Base-by-base conservation (phyloP, 2,888 invertebrate genomes). In the Patella ulyssiponensis region DNA sequence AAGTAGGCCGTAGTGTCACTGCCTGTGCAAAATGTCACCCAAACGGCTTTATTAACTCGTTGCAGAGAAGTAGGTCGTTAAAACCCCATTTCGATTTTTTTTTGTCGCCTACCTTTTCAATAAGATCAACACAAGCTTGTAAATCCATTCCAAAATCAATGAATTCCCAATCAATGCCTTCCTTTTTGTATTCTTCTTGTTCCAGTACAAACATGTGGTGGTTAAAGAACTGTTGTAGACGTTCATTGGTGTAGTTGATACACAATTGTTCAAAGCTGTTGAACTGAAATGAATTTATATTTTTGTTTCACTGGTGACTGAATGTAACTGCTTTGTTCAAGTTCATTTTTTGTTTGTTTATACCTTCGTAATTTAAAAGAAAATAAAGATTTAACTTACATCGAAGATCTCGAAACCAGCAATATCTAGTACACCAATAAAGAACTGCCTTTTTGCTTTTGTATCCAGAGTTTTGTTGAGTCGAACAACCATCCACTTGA, bases 331-430 rank as follows among this genome's bases (percentile, higher is more conserved):
- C 9, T 9, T 44, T 7, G 33, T 44, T 44, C 9, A 44, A 7
- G 44, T 9, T 44, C 44, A 44, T 44, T 44, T 44, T 9, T 44
- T 9, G 44, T 27, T 27, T 27, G 44, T 44, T 44, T 44, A 44
- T 44, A 44, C 44, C 9, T 44, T 44, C 7, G 44, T 44, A 44
- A 44, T 44, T 44, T 44, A 44, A 44, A 44, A 44, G 44, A 44
- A 44, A 44, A 44, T 44, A 44, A 7, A 44, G 9, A 44, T 44
- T 44, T 44, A 23, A 81, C 84, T 86, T 79, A 90, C 92, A 86
- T 99, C 99, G 95, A 99, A 99, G 94, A 99, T 99, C 94, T 99
- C 99, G 93, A 99, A 99, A 94, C 99, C 99, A 93, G 99, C 99
- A 94, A 99, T 99, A 96, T 99, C 99, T 95, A 99, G 95, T 93